Base-by-base conservation (phyloP, 1,140 invertebrate genomes). In the Trypoxylus dichotomus region DNA sequence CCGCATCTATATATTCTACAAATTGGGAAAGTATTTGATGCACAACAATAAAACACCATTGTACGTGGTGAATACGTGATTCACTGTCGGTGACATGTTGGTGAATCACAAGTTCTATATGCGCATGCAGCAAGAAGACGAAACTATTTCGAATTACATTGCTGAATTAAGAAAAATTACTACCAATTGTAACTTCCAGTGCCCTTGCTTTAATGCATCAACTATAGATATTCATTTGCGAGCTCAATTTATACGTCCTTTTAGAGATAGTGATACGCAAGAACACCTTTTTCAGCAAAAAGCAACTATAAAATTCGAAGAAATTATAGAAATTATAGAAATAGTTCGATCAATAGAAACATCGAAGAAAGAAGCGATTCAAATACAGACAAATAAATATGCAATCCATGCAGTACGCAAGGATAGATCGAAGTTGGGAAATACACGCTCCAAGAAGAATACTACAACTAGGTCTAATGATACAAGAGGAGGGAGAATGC, bases 181-280 rank as follows among this genome's bases (percentile, higher is more conserved):
- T 80, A 79, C 68, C 74, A 78, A 72, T 72, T 72, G 68, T 37
- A 37, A 27, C 13, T 78, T 83, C 79, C 43, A 6, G 5, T 81
- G 78, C 21, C 24, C 74, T 19, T 11, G n/a, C 13, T 80, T 79
- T 32, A 77, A 77, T 6, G 19, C 13, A n/a, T 81, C 81, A 27
- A 78, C 81, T 19, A 71, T 81, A 11, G 81, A 84, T 37, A 80
- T 78, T 58, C 81, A 84, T 74, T 71, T 84, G 2, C 78, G 81
- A 75, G 80, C 82, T 7, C 82, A 85, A 74, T 85, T 84, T 75
- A 81, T 84, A 10, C 78, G 84, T 73, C 83, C 83, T 54, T 73
- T 84, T 1, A 77, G 21, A 74, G 81, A 83, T 72, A 79, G 63
- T 19, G 42, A 74, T 1, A 82, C 82, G 8, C 43, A 81, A n/a